Evolutionary conservation across 2,797 vertebrate genomes (phyloP).

Genomic region (Microctenopoma steveboyesi): DNA sequence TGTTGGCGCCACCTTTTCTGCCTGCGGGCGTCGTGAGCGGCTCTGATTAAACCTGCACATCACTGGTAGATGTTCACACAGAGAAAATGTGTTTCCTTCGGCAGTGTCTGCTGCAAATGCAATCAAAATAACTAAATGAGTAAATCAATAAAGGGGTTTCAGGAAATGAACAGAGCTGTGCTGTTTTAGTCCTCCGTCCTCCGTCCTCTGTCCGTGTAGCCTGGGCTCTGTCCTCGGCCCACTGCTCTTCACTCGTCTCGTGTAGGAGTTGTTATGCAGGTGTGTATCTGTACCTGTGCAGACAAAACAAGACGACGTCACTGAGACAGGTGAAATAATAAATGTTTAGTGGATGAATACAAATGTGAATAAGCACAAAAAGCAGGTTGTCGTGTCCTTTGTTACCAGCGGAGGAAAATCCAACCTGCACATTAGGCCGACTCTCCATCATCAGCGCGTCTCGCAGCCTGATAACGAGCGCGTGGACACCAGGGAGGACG

Average conservation of each 20-base stretch:
- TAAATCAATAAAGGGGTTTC: neutral
- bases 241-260: too few species aligned
- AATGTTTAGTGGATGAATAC: too few species aligned
- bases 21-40: neutral
- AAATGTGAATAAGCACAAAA: too few species aligned
- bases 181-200: too few species aligned
- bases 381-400: too few species aligned
- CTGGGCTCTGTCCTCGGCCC: too few species aligned
- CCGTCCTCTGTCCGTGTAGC: too few species aligned
- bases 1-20: neutral
- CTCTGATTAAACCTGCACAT: neutral
- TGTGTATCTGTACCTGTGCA: too few species aligned
- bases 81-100: neutral
- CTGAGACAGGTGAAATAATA: too few species aligned
- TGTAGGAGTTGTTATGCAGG: too few species aligned
- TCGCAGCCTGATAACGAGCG: slow-evolving; percentile 21
- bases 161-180: neutral
- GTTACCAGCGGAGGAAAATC: too few species aligned
- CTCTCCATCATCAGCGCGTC: slow-evolving; percentile 10
- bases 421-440: slow-evolving; percentile 1
- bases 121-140: neutral
- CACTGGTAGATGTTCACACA: neutral
- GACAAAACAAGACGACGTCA: too few species aligned
- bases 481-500: slow-evolving; percentile 36
- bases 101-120: neutral